Base-by-base conservation (phyloP, 2,113 vertebrate genomes). In the Balaeniceps rex region DNA sequence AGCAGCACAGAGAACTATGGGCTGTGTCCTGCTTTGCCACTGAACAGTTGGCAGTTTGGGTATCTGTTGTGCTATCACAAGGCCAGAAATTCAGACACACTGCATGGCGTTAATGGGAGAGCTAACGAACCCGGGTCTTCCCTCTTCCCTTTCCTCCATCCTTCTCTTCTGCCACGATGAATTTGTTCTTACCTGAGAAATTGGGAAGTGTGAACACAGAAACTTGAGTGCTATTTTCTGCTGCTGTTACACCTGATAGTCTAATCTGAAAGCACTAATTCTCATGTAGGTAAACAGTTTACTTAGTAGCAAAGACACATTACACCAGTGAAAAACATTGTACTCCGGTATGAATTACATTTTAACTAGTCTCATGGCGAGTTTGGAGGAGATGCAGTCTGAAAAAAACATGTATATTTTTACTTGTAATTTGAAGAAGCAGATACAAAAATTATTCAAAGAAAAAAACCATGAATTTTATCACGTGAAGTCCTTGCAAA, bases 31-130 rank as follows among this genome's bases (percentile, higher is more conserved):
- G 54, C 83, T 86, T 93, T 95, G 58, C 54, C 8, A 8, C 76
- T 40, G 88, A 88, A 4, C 78, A 28, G 82, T 66, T 79, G 77
- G n/a, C 49, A 79, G 33, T 87, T 91, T 33, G 64, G 65, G 83
- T 83, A 92, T 94, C 91, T 88, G 68, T 75, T 87, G 64, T 87
- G 26, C 80, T 92, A 94, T 94, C 91, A 88, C 24, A n/a, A 77
- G 80, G 83, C 91, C 95, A 95, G 91, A 81, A 83, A 63, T 74
- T 61, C 36, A 75, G 77, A 40, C n/a, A 19, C 9, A 3, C 34
- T 54, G 64, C 64, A 28, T 1, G 19, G 33, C 6, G 6, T 60
- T 88, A 78, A 54, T 0, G 0, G 68, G 71, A 81, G 38, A 58
- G 40, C 54, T 74, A 21, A 25, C 0, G 0, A 83, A 74, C 60